Evolutionary conservation across 2,888 invertebrate species (phyloP).

Genomic region (Phaedon cochleariae): DNA sequence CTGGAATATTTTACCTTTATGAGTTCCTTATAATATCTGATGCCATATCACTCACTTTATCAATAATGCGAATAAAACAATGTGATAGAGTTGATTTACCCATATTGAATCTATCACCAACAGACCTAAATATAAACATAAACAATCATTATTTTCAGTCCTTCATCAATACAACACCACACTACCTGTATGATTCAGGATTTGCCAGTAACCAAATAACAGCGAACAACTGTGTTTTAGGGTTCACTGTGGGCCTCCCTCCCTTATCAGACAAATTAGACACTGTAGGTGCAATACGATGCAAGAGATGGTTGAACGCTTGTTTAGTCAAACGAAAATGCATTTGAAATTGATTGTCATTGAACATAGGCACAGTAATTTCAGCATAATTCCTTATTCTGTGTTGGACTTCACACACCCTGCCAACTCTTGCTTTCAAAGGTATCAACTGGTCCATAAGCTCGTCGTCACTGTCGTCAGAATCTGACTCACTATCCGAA

Average conservation of each 20-base stretch:
- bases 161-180: slow-evolving; percentile 3
- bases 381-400: too few relatives aligned
- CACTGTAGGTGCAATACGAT: slow-evolving; percentile 2
- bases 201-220: slow-evolving; percentile 10
- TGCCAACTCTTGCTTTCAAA: too few relatives aligned
- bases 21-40: background rate
- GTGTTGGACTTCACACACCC: background rate
- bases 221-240: slow-evolving; percentile 7
- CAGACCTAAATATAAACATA: background rate
- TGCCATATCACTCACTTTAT: slow-evolving; percentile 1
- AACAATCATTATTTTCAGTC: slow-evolving; percentile 3
- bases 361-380: slow-evolving; percentile 7
- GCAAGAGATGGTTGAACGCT: slow-evolving; percentile 3
- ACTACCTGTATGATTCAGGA: slow-evolving; percentile 8
- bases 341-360: slow-evolving; percentile 5
- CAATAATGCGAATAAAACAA: background rate
- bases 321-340: slow-evolving; percentile 6
- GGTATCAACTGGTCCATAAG: too few relatives aligned
- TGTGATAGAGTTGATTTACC: slow-evolving; percentile 10
- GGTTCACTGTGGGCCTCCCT: slow-evolving; percentile 6
- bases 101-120: too few relatives aligned
- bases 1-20: slow-evolving; percentile 1
- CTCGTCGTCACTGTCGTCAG: background rate
- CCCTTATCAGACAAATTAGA: slow-evolving; percentile 2
- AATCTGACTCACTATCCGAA: background rate